Evolutionary conservation across 2,888 invertebrate genomes (phyloP).

Genomic region (Patella ulyssiponensis): DNA sequence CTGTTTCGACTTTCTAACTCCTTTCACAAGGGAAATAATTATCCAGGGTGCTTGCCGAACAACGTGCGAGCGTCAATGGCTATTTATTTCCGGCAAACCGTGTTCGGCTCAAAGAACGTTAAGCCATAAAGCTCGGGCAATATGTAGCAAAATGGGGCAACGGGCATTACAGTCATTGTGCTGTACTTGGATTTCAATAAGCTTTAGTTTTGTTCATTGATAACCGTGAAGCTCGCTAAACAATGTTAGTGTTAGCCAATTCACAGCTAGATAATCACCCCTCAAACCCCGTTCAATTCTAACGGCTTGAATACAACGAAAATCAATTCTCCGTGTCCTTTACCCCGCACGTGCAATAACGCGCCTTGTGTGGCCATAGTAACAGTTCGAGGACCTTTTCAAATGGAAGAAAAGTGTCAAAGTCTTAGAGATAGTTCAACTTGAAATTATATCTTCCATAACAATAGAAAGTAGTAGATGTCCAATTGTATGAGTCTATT

Average conservation of each 20-base stretch:
- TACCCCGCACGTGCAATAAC: conserved; percentile 6
- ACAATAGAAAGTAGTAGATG: conserved; percentile 24
- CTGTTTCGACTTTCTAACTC: conserved; percentile 10
- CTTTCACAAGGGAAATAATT: conserved; percentile 7
- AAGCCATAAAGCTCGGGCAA: conserved; percentile 31
- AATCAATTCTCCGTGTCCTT: conserved; percentile 7
- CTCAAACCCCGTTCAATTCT: conserved; percentile 9
- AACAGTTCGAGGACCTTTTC: conserved; percentile 2
- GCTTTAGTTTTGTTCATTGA: conserved; percentile 21
- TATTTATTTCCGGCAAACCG: conserved; percentile 31
- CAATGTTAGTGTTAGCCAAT: conserved; percentile 16
- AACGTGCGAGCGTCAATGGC: conserved; percentile 26
- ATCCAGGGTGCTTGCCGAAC: conserved; percentile 11
- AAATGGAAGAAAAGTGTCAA: conserved; percentile 11
- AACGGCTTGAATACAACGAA: conserved; percentile 9
- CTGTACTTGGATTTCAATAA: conserved; percentile 15
- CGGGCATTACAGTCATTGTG: conserved; percentile 15
- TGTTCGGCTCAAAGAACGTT: conserved; percentile 15
- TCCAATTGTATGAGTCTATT: conserved; percentile 16
- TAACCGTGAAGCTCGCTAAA: conserved; percentile 17
- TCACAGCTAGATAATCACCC: conserved; percentile 11
- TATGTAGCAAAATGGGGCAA: conserved; percentile 31
- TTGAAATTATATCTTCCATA: conserved; percentile 27
- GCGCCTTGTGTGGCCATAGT: conserved; percentile 13
- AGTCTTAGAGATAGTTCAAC: conserved; percentile 14